phyloP scores from a whole-genome alignment of 2,888 invertebrate species.

The Neoitamus cyanurus region DNA sequence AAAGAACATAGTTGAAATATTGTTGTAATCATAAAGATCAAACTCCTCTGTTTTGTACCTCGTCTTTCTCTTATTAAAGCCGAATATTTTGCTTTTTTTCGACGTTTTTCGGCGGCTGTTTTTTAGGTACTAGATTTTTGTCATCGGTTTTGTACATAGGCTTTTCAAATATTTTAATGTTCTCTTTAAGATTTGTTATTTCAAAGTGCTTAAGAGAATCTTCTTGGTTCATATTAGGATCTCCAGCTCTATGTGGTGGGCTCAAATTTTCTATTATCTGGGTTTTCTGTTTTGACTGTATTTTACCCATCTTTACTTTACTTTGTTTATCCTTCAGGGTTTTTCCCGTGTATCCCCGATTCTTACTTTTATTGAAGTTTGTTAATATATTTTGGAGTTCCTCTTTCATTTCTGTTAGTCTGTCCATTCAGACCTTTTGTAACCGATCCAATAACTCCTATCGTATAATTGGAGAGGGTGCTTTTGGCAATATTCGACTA shows the following conservation, averaged over 20 bases:
- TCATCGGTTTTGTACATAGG: constrained; percentile 52
- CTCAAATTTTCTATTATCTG: constrained; percentile 16
- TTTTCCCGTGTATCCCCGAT: too few relatives aligned
- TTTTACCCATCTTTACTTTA: too few relatives aligned
- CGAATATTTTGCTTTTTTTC: constrained; percentile 53
- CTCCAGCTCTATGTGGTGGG: not conserved
- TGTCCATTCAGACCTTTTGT: too few relatives aligned
- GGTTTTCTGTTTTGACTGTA: too few relatives aligned
- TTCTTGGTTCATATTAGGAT: not conserved
- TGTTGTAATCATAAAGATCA: constrained; percentile 50
- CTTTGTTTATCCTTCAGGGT: too few relatives aligned
- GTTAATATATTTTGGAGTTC: too few relatives aligned
- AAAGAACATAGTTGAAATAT: constrained; percentile 53
- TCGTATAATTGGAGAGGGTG: too few relatives aligned
- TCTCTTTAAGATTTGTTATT: constrained; percentile 36
- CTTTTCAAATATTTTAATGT: constrained; percentile 53
- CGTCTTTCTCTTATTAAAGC: constrained; percentile 52
- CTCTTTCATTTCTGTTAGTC: too few relatives aligned
- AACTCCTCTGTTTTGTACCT: constrained; percentile 52
- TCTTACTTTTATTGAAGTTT: too few relatives aligned
- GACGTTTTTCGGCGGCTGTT: constrained; percentile 50
- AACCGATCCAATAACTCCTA: too few relatives aligned
- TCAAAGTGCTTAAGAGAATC: constrained; percentile 2
- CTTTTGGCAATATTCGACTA: too few relatives aligned
- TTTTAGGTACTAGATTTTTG: constrained; percentile 53